Conservation (phyloP, 2,888 invertebrate genomes). For the Microplitis manilae region DNA sequence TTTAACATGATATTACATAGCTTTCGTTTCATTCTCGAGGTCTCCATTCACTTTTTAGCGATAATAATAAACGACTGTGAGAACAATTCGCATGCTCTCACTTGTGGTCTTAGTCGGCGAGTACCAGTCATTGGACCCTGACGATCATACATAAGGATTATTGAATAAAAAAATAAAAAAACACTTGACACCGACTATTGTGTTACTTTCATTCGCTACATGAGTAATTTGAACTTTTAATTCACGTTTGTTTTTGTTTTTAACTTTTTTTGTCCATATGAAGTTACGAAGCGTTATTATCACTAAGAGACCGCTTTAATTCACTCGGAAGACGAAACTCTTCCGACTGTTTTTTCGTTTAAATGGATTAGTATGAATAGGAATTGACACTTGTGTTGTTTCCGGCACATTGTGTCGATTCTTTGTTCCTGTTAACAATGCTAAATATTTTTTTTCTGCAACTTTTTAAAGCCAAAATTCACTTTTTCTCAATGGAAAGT, state of each 20-base stretch:
- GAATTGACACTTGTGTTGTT: constrained; percentile 23
- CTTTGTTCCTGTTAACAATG: constrained; percentile 11
- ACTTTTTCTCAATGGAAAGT: neutral
- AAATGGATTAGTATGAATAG: constrained; percentile 8
- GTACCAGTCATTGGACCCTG: neutral
- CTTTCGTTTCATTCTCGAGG: constrained; percentile 41
- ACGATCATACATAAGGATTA: constrained; percentile 14
- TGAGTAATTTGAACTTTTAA: constrained; percentile 4
- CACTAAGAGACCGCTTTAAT: neutral
- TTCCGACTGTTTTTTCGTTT: neutral
- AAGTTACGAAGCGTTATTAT: too few relatives aligned
- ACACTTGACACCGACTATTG: constrained; percentile 10
- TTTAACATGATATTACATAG: constrained; percentile 15
- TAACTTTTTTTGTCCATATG: neutral
- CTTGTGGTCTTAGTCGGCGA: constrained; percentile 42
- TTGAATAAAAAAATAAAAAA: constrained; percentile 8
- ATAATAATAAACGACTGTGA: constrained; percentile 55
- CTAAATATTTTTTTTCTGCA: neutral
- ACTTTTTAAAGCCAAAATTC: neutral
- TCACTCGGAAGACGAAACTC: neutral
- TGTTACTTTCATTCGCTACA: constrained; percentile 6
- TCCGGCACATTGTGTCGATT: constrained; percentile 34
- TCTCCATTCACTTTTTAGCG: constrained; percentile 47
- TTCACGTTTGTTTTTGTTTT: neutral
- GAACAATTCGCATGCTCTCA: constrained; percentile 62